These are phyloP conservation scores for Agrotis clavis DNA, from an alignment of 2,888 invertebrate species.

Conservation along the genomic window DNA sequence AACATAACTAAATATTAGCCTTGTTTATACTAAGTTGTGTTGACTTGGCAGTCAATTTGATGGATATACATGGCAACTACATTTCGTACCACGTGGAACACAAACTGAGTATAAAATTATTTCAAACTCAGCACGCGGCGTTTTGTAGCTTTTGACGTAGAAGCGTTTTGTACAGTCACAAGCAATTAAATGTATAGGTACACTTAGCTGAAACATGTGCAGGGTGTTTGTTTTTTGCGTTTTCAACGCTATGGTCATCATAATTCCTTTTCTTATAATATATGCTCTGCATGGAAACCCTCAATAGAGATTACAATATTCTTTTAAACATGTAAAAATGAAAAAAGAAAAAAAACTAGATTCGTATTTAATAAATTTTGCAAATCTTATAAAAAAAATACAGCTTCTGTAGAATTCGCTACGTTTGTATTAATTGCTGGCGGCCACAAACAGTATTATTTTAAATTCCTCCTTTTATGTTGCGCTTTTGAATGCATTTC, in stretches of 20 bases:
- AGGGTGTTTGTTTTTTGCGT: too few species aligned
- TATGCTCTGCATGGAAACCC: not conserved
- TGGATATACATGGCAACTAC: not conserved
- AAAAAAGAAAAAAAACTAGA: too few species aligned
- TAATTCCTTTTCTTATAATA: constrained; percentile 15
- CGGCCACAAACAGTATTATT: not conserved
- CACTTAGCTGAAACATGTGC: too few species aligned
- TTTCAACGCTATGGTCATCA: constrained; percentile 2
- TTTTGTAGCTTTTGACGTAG: not conserved
- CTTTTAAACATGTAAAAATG: too few species aligned
- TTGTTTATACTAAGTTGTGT: not conserved
- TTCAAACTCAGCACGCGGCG: not conserved
- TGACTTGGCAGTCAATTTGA: constrained; percentile 5
- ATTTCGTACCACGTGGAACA: not conserved
- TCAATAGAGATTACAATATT: constrained; percentile 5
- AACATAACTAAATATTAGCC: too few species aligned
- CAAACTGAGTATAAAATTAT: not conserved
- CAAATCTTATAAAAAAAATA: too few species aligned
- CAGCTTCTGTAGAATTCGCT: too few species aligned
- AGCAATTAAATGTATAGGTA: too few species aligned
- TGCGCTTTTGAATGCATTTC: too few species aligned
- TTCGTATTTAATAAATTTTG: too few species aligned
- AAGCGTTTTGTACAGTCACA: too few species aligned
- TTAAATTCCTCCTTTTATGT: not conserved
- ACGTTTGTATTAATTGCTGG: too few species aligned